Evolutionary conservation across 2,113 vertebrate species (phyloP), one percentile per base, ranked within the genome.

Genomic region (Cebus imitator): DNA sequence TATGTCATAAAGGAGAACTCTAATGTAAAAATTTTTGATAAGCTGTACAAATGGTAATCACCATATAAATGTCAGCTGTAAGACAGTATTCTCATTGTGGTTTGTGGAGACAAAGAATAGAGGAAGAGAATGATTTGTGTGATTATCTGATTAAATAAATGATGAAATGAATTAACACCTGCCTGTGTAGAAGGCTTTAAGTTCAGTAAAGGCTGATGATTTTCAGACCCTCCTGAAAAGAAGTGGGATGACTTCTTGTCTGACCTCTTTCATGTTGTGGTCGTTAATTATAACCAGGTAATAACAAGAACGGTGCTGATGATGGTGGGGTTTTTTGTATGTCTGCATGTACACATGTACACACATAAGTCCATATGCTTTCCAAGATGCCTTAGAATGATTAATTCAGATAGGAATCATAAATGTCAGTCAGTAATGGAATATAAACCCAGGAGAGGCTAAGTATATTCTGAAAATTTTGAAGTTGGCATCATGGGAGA

Each of bases 131-230:
- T 80, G 20, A 70, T 79, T 43, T 68, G 8, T 50, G 1, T 93
- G 61, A 88, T 89, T 55, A 18, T 70, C 87, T 93, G 40, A 84
- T 78, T 90, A 87, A 95, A 50, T 58, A 86, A 86, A 79, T 81
- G 45, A 58, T 80, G 8, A 93, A 76, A n/a, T 32, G 43, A 79
- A 82, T 92, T 80, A 89, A 78, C 20, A 81, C 14, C 70, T 91
- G 45, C 30, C 66, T 82, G 14, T 89, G 32, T 81, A 35, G 76
- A 87, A 93, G 79, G 6, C 45, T 91, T 88, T 20, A 76, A 58
- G 61, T 93, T 95, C 61, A 52, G 23, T 52, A 70, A 97, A 91
- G 73, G 30, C 79, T 89, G 6, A 43, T 58, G 61, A 64, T 32
- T 64, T 97, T 75, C 25, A 83, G 20, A 50, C 17, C 37, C 11